Evolutionary conservation across 2,888 invertebrate species (phyloP), one percentile per base, ranked within the genome.

Genomic region (Sesia apiformis): DNA sequence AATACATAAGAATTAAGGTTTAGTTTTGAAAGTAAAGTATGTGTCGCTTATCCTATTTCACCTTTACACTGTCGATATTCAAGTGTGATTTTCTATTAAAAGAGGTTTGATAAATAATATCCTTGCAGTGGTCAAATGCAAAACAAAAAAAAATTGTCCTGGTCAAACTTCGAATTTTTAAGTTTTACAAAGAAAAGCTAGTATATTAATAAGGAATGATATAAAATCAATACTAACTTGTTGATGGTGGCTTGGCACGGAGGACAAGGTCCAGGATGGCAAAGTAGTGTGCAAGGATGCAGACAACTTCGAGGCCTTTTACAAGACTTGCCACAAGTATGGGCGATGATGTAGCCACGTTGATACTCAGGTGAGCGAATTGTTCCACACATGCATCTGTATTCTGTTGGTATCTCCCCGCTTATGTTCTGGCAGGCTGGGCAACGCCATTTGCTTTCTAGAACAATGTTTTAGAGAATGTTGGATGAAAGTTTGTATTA

Each of bases 241-340:
- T 80, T 87, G 7, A 96, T 92, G 67, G 94, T 94, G 1, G 95
- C 94, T 63, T 92, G 93, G 70, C 98, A 98, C 0, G 95, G 94
- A 3, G 97, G 97, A 81, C 98, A 98, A 0, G 98, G 97, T 0
- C 98, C 98, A 0, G 98, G 98, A 78, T 98, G 98, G 74, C 98
- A 98, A 0, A 94, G 90, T 63, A 97, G 82, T 6, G 93, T 94
- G 79, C 97, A 97, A 0, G 92, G 91, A 70, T 94, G 94, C 1
- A 89, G 78, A 72, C 93, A 91, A 57, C 80, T 64, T 73, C 91
- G 74, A 61, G 89, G 67, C 6, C 92, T 91, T n/a, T 92, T 91
- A 73, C 99, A 99, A 0, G 94, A 86, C 62, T 96, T 94, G 0
- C 98, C 98, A 78, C 99, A 99, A 39, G 96, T 95, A 81, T 99